A percentile compares a stretch with the other conserved stretches of the same genome.
phyloP scores from a whole-genome alignment of 2,113 vertebrate genomes.

The Xyrauchen texanus region DNA sequence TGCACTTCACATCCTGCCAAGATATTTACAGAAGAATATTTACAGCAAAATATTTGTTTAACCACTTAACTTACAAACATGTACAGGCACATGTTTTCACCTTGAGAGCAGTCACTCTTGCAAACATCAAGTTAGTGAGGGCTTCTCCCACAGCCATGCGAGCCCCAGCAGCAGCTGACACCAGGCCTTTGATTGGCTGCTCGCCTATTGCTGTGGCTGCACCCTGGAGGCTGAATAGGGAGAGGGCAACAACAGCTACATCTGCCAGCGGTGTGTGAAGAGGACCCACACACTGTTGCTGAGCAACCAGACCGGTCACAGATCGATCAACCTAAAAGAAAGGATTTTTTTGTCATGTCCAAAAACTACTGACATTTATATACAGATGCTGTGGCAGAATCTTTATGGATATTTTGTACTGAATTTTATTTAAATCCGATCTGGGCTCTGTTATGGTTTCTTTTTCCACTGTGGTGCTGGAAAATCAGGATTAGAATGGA shows the following conservation, averaged over 20 bases:
- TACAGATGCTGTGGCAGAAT: neutral
- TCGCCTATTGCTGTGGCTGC: constrained; percentile 89
- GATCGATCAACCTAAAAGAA: constrained; percentile 87
- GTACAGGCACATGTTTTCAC: constrained; percentile 58
- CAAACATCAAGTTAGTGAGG: constrained; percentile 90
- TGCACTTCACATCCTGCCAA: constrained; percentile 88
- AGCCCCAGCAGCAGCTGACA: constrained; percentile 81
- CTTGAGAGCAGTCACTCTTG: constrained; percentile 80
- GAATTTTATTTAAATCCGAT: neutral
- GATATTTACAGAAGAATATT: neutral
- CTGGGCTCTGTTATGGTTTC: too few relatives aligned
- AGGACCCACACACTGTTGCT: constrained; percentile 93
- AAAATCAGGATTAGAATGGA: too few relatives aligned
- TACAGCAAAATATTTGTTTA: too few relatives aligned
- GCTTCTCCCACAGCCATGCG: constrained; percentile 88
- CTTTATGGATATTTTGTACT: neutral
- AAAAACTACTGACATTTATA: neutral
- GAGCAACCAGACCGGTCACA: constrained; percentile 89
- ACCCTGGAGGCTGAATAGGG: constrained; percentile 80
- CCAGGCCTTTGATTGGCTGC: constrained; percentile 89
- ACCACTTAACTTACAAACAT: neutral
- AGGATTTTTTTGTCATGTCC: neutral
- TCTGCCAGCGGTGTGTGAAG: constrained; percentile 90
- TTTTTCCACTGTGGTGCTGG: too few relatives aligned
- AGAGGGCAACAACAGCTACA: constrained; percentile 88